A percentile compares a stretch with the other conserved stretches of the same genome.
phyloP scores from a whole-genome alignment of 1,140 invertebrate species.

The Diabrotica virgifera region DNA sequence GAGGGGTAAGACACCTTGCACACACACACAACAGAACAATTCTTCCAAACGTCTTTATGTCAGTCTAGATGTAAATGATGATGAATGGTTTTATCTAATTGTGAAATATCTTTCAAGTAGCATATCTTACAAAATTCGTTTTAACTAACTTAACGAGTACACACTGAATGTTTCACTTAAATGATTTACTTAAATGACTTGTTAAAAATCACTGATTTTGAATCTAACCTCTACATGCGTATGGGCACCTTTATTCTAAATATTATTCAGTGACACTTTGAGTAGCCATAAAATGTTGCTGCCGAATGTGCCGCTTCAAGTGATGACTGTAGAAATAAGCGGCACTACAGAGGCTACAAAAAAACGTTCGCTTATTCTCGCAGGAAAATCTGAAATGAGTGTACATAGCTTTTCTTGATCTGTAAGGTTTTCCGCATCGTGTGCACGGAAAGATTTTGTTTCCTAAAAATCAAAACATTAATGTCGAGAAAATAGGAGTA shows the following conservation, averaged over 20 bases:
- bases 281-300: conserved; percentile 25
- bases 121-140: no score
- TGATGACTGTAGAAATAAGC: conserved; percentile 40
- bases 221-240: no score
- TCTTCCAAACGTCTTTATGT: no score
- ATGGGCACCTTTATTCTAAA: background rate
- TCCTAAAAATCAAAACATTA: conserved; percentile 15
- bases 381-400: conserved; percentile 39
- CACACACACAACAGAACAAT: no score
- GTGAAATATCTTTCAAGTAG: no score
- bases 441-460: conserved; percentile 27
- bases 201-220: no score
- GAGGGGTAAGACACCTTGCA: no score
- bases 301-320: conserved; percentile 35
- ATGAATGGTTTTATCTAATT: no score
- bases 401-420: conserved; percentile 36
- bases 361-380: conserved; percentile 47
- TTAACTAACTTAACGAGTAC: no score
- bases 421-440: conserved; percentile 39
- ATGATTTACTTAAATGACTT: no score
- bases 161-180: no score
- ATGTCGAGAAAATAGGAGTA: background rate
- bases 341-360: conserved; percentile 43
- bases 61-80: no score
- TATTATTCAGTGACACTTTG: background rate